Base-by-base conservation (phyloP, 1,140 invertebrate species). In the Drosophila melanogaster region DNA sequence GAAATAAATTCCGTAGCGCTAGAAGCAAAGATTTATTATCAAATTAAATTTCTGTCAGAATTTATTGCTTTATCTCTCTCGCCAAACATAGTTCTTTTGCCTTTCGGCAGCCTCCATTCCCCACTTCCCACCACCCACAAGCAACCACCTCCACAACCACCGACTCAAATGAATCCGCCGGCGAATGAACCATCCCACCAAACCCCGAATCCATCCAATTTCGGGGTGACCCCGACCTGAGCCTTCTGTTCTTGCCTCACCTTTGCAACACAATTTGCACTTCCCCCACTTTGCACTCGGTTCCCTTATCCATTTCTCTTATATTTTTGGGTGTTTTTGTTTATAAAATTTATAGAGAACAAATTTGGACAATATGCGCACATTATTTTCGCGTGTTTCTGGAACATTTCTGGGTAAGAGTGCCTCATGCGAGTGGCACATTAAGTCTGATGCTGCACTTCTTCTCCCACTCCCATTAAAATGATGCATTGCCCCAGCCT, bases 11-110 rank as follows among this genome's bases (percentile, higher is more conserved):
- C 90, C 84, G 84, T 90, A 91, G 89, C 87, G 89, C 91, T 92
- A 92, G 90, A 90, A 92, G 89, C 79, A 87, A 91, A 92, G 91
- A 92, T 92, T 92, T 92, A 92, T 92, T 92, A 92, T 91, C 91
- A 92, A 92, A 92, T 92, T 92, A 92, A 92, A 92, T 92, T 92
- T 92, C 91, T 92, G 90, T 92, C 91, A 92, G 85, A 92, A 92
- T 92, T 92, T 92, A 92, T 92, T 92, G 91, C 91, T 92, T 92
- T 92, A 92, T 92, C 91, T 92, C 85, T 90, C 85, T 91, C 81
- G 77, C 87, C 90, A 86, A 89, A 81, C 90, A 91, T 91, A 91
- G 90, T 91, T 91, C 81, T 83, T 87, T 91, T 86, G 79, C 79
- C 85, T 87, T 79, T 91, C 70, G 77, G 79, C 84, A 84, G 77